These are phyloP conservation scores for Hirudinaria manillensis DNA, from an alignment of 2,888 invertebrate genomes.

Conservation along the genomic window DNA sequence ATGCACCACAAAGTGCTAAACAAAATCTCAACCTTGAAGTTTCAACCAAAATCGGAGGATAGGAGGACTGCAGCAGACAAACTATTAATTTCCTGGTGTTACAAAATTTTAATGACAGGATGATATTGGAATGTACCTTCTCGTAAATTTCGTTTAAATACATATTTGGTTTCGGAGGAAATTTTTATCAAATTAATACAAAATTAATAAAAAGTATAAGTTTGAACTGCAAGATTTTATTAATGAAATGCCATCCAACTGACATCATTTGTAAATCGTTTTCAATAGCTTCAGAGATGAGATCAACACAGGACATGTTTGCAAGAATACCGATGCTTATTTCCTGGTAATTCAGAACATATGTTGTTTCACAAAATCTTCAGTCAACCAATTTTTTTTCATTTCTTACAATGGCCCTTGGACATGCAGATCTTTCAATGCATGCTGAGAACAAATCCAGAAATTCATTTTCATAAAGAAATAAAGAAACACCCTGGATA, in stretches of 20 bases:
- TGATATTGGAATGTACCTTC: no score
- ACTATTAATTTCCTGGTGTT: not conserved
- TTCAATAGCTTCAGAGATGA: not conserved
- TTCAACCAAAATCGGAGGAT: slow-evolving; percentile 2
- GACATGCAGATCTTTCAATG: not conserved
- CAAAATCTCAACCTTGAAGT: slow-evolving; percentile 5
- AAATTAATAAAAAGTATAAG: no score
- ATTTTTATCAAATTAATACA: no score
- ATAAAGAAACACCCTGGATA: not conserved
- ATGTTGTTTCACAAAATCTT: not conserved
- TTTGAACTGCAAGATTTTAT: no score
- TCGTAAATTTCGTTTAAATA: no score
- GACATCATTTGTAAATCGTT: no score
- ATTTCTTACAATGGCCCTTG: not conserved
- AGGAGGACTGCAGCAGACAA: not conserved
- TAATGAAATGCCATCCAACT: no score
- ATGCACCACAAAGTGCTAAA: not conserved
- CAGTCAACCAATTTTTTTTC: no score
- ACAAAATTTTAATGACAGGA: not conserved
- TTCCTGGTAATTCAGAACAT: not conserved
- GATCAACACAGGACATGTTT: not conserved
- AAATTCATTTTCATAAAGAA: not conserved
- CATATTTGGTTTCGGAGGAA: no score
- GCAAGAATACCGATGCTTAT: slow-evolving; percentile 11
- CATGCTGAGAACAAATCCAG: slow-evolving; percentile 5